Evolutionary conservation across 2,113 vertebrate species (phyloP).

Genomic region (Corydoras sp.): DNA sequence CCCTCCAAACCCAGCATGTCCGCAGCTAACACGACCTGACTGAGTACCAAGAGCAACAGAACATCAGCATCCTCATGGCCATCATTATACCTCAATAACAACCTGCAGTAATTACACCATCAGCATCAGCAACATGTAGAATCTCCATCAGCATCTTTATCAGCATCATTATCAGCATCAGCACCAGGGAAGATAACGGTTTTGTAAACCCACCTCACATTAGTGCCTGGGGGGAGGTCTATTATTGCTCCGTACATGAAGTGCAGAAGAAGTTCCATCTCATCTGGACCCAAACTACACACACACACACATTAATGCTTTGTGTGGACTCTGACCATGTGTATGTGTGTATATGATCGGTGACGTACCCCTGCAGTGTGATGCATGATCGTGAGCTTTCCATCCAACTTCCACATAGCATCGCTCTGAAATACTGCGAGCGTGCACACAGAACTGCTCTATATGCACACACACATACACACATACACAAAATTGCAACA

Average conservation of each 20-base stretch:
- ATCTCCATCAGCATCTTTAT: too few species aligned
- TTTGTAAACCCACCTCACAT: constrained; percentile 70
- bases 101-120: too few species aligned
- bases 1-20: constrained; percentile 92
- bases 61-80: background rate
- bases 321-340: too few species aligned
- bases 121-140: too few species aligned
- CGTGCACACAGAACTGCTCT: constrained; percentile 90
- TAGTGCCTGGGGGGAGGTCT: constrained; percentile 78
- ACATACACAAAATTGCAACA: constrained; percentile 20
- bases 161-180: too few species aligned
- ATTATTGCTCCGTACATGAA: constrained; percentile 88
- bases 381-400: constrained; percentile 85
- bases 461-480: constrained; percentile 21
- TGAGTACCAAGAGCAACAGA: constrained; percentile 46
- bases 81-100: too few species aligned
- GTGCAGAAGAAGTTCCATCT: constrained; percentile 83
- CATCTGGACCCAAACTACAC: constrained; percentile 75
- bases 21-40: constrained; percentile 78
- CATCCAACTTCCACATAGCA: constrained; percentile 89
- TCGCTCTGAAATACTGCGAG: constrained; percentile 88
- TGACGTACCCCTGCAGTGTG: constrained; percentile 84
- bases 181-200: too few species aligned
- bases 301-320: constrained; percentile 17
- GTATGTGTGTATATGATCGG: background rate